These are phyloP conservation scores for Dicyrtomina minuta DNA, from an alignment of 2,888 invertebrate genomes.

Conservation along the genomic window DNA sequence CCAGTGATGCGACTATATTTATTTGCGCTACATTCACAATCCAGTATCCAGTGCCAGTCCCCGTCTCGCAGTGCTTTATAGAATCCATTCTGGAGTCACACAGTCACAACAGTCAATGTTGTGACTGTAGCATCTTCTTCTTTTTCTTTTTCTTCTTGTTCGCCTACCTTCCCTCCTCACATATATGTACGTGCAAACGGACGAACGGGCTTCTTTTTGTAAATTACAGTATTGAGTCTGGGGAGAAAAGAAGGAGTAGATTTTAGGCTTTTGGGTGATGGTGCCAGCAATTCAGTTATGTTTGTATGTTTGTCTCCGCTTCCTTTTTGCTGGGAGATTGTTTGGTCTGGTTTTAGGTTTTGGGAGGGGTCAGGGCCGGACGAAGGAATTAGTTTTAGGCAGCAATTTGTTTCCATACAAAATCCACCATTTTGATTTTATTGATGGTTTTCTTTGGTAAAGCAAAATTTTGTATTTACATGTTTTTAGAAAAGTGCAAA, in stretches of 20 bases:
- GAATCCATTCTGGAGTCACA: neutral
- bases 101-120: neutral
- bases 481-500: too few relatives aligned
- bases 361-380: neutral
- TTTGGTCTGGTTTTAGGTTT: neutral
- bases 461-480: too few relatives aligned
- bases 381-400: too few relatives aligned
- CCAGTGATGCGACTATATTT: constrained; percentile 25
- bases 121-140: neutral
- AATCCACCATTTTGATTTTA: too few relatives aligned
- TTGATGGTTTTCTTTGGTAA: too few relatives aligned
- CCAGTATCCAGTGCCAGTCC: neutral
- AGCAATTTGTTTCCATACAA: too few relatives aligned
- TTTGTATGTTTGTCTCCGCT: neutral
- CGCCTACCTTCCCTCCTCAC: too few relatives aligned
- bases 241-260: constrained; percentile 4
- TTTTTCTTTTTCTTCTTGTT: neutral
- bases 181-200: too few relatives aligned
- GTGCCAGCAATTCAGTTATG: constrained; percentile 19
- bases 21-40: constrained; percentile 26
- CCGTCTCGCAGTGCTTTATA: neutral
- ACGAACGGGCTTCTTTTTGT: neutral
- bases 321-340: neutral
- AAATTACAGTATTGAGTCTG: too few relatives aligned
- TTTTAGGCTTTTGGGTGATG: constrained; percentile 15